These are phyloP conservation scores for Heliconius cydno DNA, from an alignment of 2,888 invertebrate species.

Conservation along the genomic window DNA sequence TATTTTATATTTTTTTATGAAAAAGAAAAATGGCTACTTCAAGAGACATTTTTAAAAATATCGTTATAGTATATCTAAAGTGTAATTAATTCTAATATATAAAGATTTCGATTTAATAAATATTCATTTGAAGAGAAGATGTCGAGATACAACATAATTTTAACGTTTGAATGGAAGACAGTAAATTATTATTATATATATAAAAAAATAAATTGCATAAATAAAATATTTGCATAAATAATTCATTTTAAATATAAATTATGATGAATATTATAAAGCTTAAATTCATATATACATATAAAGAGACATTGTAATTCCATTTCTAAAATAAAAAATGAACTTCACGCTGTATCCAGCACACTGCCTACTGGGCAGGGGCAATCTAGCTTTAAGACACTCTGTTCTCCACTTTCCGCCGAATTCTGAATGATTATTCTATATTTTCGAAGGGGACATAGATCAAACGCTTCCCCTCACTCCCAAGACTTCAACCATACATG, in stretches of 20 bases:
- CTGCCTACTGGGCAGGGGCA: no score
- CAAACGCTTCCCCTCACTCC: no score
- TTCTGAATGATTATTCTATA: no score
- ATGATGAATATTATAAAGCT: not conserved
- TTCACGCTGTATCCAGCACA: no score
- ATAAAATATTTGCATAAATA: not conserved
- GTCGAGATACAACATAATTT: not conserved
- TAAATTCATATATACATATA: not conserved
- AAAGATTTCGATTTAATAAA: conserved; percentile 22
- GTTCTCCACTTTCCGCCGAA: no score
- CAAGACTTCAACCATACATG: no score
- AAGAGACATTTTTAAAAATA: conserved; percentile 18
- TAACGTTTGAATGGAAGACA: conserved; percentile 26
- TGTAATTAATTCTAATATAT: conserved; percentile 28
- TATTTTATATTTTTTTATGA: no score
- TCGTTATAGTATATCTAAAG: not conserved
- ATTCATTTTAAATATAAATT: not conserved
- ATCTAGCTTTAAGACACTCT: no score
- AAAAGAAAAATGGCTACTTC: not conserved
- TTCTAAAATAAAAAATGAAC: no score
- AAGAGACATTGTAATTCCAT: not conserved
- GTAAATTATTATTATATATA: conserved; percentile 18
- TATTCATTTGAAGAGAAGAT: conserved; percentile 12
- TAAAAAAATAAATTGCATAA: not conserved
- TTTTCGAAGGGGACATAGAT: no score